Base-by-base conservation (phyloP, 1,140 invertebrate species). In the Aphelenchoides fujianensis region DNA sequence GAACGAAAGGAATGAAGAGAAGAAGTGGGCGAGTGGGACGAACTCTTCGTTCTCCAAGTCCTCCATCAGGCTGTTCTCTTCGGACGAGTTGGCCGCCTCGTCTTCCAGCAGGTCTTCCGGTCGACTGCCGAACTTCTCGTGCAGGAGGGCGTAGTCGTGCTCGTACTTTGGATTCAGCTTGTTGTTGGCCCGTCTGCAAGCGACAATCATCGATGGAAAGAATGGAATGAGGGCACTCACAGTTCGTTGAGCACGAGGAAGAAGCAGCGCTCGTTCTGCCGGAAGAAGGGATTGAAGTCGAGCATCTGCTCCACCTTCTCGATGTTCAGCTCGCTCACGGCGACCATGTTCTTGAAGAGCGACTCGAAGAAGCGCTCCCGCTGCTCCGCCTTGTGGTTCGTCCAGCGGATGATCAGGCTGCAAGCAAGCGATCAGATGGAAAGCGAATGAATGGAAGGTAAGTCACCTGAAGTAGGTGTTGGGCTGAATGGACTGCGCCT, bases 221-320 rank as follows among this genome's bases (percentile, higher is more conserved):
- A 12, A 48, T 12, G 41, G 12, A 23, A 12, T 48, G 12, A 12
- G 23, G 23, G 23, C 23, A 23, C 87, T 69, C 87, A 85, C 67
- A 90, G 83, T 71, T 86, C 86, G 72, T 89, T 86, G 28, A 90
- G 81, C 68, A 90, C 81, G 70, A 88, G 86, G 79, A 87, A 88
- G 5, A 89, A 63, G 74, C 85, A 88, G 35, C 85, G 75, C 77
- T 88, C 87, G 73, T 86, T 88, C 54, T 86, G 85, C 5, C 52
- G 69, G 35, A 82, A 74, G 23, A 89, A 80, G 16, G 85, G 83
- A 64, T 87, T 86, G 34, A 83, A 85, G 71, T 89, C 88, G n/a
- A 84, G 63, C 30, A 84, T 48, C n/a, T 78, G 66, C 37, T 79
- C 80, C 3, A 84, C 57, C n/a, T 67, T 78, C 12, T 53, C 34